phyloP scores from a whole-genome alignment of 2,888 invertebrate genomes.

The Callyntrura sp. region DNA sequence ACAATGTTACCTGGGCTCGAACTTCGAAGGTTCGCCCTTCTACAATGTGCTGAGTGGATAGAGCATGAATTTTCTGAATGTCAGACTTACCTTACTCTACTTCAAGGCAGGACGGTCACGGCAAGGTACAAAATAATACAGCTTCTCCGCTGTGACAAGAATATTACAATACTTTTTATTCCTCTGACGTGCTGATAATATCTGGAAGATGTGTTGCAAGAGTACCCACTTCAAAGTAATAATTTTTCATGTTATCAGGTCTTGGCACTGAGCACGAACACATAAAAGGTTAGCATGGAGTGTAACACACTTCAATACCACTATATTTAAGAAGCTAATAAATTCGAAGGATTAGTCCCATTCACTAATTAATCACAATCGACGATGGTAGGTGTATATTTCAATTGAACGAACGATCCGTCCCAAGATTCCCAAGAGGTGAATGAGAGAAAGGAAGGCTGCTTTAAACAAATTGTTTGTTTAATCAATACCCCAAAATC shows the following conservation, averaged over 20 bases:
- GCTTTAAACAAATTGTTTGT: no score
- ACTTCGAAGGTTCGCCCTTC: background rate
- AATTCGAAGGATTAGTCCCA: no score
- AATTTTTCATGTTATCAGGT: background rate
- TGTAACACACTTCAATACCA: no score
- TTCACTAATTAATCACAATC: no score
- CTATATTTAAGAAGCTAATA: no score
- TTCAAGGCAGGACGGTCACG: slow-evolving; percentile 31
- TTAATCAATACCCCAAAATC: no score
- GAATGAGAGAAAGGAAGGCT: no score
- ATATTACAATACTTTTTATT: background rate
- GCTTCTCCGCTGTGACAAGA: background rate
- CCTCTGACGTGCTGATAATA: background rate
- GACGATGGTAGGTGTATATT: no score
- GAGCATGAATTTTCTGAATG: background rate
- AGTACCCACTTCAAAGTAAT: background rate
- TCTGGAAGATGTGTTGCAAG: background rate
- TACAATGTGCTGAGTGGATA: background rate
- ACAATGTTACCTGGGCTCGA: no score
- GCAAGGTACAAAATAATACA: background rate
- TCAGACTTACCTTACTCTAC: slow-evolving; percentile 6
- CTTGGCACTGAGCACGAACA: background rate
- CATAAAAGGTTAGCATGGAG: no score
- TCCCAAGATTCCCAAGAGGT: no score
- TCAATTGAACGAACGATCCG: no score